These are phyloP conservation scores for Ammodytes dubius DNA, from an alignment of 2,113 vertebrate genomes.

Conservation along the genomic window DNA sequence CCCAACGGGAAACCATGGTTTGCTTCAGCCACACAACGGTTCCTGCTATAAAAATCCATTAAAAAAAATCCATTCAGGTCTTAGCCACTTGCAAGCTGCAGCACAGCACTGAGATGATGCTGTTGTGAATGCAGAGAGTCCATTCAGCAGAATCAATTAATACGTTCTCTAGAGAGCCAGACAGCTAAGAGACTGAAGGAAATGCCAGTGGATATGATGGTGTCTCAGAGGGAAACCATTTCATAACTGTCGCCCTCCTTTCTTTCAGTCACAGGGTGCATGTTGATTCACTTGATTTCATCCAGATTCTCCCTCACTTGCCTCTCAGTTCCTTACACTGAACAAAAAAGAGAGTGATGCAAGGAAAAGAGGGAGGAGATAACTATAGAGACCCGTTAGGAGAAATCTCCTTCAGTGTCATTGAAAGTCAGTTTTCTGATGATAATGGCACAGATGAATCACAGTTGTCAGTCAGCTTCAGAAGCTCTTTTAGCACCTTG, in stretches of 20 bases:
- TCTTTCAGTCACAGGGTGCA: neutral
- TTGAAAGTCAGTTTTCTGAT: neutral
- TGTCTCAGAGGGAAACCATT: conserved; percentile 12
- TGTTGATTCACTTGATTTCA: conserved; percentile 5
- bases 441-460: neutral
- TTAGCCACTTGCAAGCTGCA: conserved; percentile 42
- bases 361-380: neutral
- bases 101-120: conserved; percentile 33
- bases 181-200: neutral
- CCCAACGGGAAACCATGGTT: conserved; percentile 51
- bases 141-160: conserved; percentile 53
- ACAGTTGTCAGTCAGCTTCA: neutral
- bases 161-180: conserved; percentile 25
- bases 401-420: neutral
- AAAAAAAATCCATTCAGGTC: conserved; percentile 44
- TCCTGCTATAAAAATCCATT: conserved; percentile 72
- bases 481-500: neutral
- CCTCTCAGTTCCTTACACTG: neutral
- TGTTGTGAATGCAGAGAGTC: conserved; percentile 36
- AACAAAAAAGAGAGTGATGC: neutral
- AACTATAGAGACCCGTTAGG: neutral
- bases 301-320: neutral
- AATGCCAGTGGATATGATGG: conserved; percentile 23
- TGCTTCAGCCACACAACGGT: conserved; percentile 56
- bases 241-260: conserved; percentile 5